These are phyloP conservation scores for Ips typographus DNA, from an alignment of 1,140 invertebrate species.

Conservation along the genomic window DNA sequence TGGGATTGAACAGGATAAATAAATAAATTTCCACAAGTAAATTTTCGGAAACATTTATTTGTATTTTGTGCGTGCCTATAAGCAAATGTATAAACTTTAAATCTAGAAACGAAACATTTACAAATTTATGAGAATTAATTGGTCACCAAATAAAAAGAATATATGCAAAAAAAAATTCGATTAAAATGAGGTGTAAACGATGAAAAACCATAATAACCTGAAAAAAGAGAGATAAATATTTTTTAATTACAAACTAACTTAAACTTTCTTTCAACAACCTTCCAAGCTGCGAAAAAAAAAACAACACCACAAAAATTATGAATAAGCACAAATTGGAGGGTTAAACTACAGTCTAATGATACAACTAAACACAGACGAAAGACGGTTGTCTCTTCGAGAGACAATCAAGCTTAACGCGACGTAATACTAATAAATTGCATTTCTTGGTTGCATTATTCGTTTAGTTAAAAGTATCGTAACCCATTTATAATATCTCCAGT, in stretches of 20 bases:
- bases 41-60: conserved; percentile 9
- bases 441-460: conserved; percentile 3
- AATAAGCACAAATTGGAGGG: no score
- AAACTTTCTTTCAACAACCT: no score
- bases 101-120: conserved; percentile 4
- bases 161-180: no score
- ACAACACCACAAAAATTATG: no score
- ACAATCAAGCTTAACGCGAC: neutral
- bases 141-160: no score
- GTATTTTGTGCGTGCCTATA: neutral
- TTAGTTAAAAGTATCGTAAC: neutral
- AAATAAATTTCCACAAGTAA: no score
- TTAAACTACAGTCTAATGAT: neutral
- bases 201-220: no score
- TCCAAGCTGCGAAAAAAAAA: no score
- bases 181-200: no score
- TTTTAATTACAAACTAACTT: no score
- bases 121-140: neutral
- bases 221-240: no score
- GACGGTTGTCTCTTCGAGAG: neutral
- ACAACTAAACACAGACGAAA: neutral
- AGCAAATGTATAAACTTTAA: neutral
- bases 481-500: neutral
- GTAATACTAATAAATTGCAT: conserved; percentile 10
- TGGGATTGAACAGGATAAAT: no score